phyloP scores from a whole-genome alignment of 2,797 vertebrate species.

The Peromyscus attwateri region DNA sequence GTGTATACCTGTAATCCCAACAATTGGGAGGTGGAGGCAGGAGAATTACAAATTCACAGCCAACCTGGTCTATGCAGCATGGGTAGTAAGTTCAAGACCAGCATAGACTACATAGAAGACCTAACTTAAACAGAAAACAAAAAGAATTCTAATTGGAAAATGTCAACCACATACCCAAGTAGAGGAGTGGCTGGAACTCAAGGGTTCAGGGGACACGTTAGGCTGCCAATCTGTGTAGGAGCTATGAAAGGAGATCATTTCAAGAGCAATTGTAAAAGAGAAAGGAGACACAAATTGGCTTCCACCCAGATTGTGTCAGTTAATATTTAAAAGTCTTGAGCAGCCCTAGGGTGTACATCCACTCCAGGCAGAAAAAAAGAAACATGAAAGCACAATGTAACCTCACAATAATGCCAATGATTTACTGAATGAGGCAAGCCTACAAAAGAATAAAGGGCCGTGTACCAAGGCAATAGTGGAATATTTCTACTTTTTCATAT shows the following conservation, averaged over 20 bases:
- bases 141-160: background rate
- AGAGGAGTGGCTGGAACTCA: background rate
- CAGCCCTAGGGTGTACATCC: background rate
- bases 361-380: conserved; percentile 47
- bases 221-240: background rate
- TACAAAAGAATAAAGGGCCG: background rate
- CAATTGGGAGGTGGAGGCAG: background rate
- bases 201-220: background rate
- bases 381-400: background rate
- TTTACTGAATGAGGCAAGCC: background rate
- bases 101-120: background rate
- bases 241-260: background rate
- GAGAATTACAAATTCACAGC: background rate
- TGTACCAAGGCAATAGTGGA: background rate
- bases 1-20: background rate
- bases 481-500: conserved; percentile 7
- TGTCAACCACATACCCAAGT: background rate
- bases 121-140: background rate
- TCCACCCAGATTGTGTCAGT: background rate
- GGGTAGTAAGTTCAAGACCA: background rate
- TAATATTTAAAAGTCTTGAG: conserved; percentile 43
- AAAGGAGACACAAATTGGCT: background rate
- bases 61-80: background rate
- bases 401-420: conserved; percentile 18
- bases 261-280: conserved; percentile 4